Conservation (phyloP, 2,113 vertebrate genomes). For the Campylomormyrus numenius region DNA sequence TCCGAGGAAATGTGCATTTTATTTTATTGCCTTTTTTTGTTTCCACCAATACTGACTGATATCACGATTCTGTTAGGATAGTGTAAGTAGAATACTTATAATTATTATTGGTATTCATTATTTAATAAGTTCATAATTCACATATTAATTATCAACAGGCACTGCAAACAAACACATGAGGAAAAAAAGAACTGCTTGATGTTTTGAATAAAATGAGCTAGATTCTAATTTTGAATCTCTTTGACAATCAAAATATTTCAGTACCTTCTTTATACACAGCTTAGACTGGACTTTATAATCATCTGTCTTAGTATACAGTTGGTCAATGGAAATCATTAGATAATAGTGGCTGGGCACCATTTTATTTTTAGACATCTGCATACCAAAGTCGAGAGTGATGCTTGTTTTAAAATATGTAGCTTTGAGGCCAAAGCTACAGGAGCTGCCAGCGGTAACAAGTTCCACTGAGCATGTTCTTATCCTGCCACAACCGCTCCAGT, state of each 20-base stretch:
- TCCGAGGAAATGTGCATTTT: conserved; percentile 51
- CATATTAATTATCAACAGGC: neutral
- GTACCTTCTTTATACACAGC: neutral
- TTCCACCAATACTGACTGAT: neutral
- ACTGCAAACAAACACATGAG: neutral
- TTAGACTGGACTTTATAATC: neutral
- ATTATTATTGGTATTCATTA: neutral
- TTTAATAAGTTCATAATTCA: neutral
- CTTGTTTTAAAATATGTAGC: neutral
- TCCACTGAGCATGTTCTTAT: neutral
- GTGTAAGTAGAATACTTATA: neutral
- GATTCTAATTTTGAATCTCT: neutral
- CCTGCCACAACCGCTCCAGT: neutral
- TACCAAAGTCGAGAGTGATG: neutral
- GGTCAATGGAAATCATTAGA: neutral
- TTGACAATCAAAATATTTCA: neutral
- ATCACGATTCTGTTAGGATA: neutral
- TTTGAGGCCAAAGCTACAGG: neutral
- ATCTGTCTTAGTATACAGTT: neutral
- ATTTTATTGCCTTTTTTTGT: conserved; percentile 20
- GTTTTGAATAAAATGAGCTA: neutral
- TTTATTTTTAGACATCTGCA: neutral
- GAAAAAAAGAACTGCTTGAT: neutral
- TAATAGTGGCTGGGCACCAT: neutral
- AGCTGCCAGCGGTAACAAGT: neutral